phyloP scores from a whole-genome alignment of 2,113 vertebrate genomes.

The Pelecanoides urinatrix region DNA sequence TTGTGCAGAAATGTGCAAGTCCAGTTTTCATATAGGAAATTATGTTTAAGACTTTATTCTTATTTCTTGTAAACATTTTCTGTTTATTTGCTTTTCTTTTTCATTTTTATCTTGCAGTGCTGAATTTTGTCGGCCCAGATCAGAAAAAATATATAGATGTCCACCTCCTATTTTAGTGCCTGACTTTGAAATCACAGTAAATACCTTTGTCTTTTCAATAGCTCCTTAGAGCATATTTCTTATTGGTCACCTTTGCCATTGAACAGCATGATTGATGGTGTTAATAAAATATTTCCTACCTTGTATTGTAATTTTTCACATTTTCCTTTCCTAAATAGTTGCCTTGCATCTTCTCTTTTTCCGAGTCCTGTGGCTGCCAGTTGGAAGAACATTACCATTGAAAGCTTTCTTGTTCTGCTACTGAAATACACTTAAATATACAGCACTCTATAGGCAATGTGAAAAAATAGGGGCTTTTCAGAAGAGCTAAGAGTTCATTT shows the following conservation, averaged over 20 bases:
- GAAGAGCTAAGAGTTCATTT: neutral
- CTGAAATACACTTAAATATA: neutral
- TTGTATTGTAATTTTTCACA: neutral
- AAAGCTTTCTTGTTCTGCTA: neutral
- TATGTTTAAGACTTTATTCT: neutral
- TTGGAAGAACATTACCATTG: neutral
- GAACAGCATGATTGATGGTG: neutral
- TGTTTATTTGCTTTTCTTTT: neutral
- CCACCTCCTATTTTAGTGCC: neutral
- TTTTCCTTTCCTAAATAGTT: neutral
- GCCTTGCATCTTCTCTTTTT: neutral
- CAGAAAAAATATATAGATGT: neutral
- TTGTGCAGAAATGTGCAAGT: neutral
- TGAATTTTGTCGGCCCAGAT: neutral
- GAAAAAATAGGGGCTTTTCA: neutral
- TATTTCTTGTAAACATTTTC: neutral
- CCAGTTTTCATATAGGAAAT: neutral
- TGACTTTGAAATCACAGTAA: neutral
- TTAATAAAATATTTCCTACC: neutral
- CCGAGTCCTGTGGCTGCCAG: neutral
- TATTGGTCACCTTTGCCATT: neutral
- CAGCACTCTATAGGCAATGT: neutral
- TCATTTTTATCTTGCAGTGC: neutral
- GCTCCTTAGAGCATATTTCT: neutral
- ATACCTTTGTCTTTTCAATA: neutral